These are phyloP conservation scores for Alcis repandata DNA, from an alignment of 2,888 invertebrate species.

Conservation along the genomic window DNA sequence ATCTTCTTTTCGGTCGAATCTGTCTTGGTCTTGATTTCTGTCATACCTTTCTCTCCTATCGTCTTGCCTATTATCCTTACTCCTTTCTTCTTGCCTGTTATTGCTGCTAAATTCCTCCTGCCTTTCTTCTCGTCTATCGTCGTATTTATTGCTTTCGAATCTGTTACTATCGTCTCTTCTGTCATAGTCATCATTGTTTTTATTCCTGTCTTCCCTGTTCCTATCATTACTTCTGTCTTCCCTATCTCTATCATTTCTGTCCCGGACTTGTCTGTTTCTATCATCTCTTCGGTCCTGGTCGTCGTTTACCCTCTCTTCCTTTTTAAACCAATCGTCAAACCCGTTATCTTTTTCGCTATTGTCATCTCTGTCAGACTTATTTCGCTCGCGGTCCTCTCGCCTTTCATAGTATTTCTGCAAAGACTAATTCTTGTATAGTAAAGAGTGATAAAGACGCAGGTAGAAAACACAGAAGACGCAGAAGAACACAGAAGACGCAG, in stretches of 20 bases:
- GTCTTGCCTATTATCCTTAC: no score
- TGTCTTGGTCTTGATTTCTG: no score
- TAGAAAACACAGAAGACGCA: no score
- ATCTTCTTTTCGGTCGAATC: no score
- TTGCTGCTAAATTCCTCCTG: no score
- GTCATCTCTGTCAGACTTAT: neutral
- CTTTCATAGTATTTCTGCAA: neutral
- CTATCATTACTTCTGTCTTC: conserved; percentile 7
- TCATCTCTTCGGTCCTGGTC: neutral
- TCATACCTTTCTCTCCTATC: no score
- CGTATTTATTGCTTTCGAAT: no score
- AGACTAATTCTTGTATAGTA: neutral
- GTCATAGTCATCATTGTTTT: neutral
- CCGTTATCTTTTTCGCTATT: no score
- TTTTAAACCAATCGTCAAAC: neutral
- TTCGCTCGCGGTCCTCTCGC: neutral
- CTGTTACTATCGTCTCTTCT: no score
- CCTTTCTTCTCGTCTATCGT: no score
- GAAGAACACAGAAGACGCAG: no score
- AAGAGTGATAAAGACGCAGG: neutral
- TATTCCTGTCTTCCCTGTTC: neutral
- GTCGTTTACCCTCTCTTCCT: conserved; percentile 4
- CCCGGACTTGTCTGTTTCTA: neutral
- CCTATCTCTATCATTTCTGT: conserved; percentile 13
- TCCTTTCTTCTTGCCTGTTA: no score